These are phyloP conservation scores for Hormaphis cornu DNA, from an alignment of 1,140 invertebrate species.

Conservation along the genomic window DNA sequence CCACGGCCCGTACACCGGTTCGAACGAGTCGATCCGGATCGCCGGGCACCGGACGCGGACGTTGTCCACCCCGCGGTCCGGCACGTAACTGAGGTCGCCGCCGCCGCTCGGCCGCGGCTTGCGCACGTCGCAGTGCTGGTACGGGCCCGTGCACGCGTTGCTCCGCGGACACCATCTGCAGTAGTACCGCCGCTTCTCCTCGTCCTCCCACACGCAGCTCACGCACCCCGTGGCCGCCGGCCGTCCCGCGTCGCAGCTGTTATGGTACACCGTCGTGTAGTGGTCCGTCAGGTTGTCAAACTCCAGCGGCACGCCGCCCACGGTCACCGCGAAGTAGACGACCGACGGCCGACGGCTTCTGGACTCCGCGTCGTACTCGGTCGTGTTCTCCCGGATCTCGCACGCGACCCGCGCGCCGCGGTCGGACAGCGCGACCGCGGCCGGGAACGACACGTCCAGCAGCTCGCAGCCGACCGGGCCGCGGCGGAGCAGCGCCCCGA, in stretches of 20 bases:
- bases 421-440: background rate
- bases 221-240: background rate
- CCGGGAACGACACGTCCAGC: too few relatives aligned
- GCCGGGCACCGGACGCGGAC: slow-evolving; percentile 50
- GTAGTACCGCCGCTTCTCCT: background rate
- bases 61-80: background rate
- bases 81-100: background rate
- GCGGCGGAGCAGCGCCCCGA: background rate
- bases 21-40: slow-evolving; percentile 71
- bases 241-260: background rate
- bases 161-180: background rate
- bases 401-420: background rate
- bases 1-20: slow-evolving; percentile 72
- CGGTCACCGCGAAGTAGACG: background rate
- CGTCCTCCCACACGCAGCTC: background rate
- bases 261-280: background rate
- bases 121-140: background rate
- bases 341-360: background rate
- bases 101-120: background rate
- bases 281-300: background rate
- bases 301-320: background rate
- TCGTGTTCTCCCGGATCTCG: too few relatives aligned
- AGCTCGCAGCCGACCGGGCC: background rate
- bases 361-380: too few relatives aligned
- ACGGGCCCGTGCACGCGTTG: background rate